Percentiles rank a stretch among this genome's conserved stretches.
Evolutionary conservation across 2,888 invertebrate genomes (phyloP).

Genomic region (Bimastos eiseni): DNA sequence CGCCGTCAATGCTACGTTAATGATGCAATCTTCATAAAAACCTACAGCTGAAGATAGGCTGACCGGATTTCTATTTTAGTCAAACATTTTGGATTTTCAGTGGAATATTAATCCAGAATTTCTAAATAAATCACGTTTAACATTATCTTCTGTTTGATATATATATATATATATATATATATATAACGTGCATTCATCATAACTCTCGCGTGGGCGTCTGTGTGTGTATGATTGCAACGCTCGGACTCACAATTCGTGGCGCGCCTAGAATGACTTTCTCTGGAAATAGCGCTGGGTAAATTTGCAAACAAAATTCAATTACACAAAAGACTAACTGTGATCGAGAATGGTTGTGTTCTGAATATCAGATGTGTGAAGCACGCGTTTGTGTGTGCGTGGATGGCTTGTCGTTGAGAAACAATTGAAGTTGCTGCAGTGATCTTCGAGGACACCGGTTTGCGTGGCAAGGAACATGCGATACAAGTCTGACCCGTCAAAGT

Average conservation of each 20-base stretch:
- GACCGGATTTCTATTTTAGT: background rate
- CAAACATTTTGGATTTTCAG: background rate
- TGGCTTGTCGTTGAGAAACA: too few species aligned
- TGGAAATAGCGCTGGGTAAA: too few species aligned
- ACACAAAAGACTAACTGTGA: background rate
- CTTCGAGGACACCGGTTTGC: too few species aligned
- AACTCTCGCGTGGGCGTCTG: background rate
- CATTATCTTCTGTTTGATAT: background rate
- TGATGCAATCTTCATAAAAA: background rate
- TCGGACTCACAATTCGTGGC: too few species aligned
- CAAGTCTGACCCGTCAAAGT: too few species aligned
- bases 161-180: too few species aligned
- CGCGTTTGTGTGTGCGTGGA: background rate
- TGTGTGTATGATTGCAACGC: background rate
- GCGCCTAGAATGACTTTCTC: too few species aligned
- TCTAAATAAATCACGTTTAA: background rate
- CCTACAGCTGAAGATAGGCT: background rate
- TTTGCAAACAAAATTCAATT: too few species aligned
- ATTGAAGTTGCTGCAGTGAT: too few species aligned
- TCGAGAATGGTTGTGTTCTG: background rate
- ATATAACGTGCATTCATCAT: background rate
- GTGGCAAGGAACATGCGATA: background rate
- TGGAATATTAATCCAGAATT: constrained; percentile 7
- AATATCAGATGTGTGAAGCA: background rate
- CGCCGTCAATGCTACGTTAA: background rate